Conservation (phyloP, 64 coral and sea anemone genomes). For the Porites australiensis region DNA sequence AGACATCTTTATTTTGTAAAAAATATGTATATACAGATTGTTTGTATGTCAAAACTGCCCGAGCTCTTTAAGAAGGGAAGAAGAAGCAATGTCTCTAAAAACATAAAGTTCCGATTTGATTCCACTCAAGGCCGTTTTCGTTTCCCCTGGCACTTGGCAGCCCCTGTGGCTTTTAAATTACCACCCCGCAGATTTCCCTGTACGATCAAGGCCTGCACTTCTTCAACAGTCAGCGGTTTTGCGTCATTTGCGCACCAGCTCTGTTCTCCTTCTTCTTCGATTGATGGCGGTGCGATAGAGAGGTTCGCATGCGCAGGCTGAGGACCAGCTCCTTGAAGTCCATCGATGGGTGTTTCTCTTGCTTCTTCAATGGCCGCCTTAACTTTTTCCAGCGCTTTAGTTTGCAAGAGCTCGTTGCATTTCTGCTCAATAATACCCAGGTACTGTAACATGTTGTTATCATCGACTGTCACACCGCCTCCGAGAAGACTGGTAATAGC, state of each 20-base stretch:
- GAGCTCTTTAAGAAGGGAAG: too few species aligned
- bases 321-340: slow-evolving; percentile 75
- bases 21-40: too few species aligned
- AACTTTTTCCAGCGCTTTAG: slow-evolving; percentile 67
- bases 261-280: slow-evolving; percentile 79
- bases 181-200: slow-evolving; percentile 46
- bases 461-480: slow-evolving; percentile 67
- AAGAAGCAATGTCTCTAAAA: too few species aligned
- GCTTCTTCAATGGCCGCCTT: slow-evolving; percentile 52
- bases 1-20: too few species aligned
- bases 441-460: slow-evolving; percentile 92
- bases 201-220: slow-evolving; percentile 63
- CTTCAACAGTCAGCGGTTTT: slow-evolving; percentile 88
- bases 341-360: slow-evolving; percentile 41
- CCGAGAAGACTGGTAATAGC: slow-evolving; percentile 87
- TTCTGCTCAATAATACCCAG: slow-evolving; percentile 96
- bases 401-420: slow-evolving; percentile 87
- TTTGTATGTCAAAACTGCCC: too few species aligned
- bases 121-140: background rate
- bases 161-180: slow-evolving; percentile 4
- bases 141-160: slow-evolving; percentile 18
- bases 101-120: too few species aligned
- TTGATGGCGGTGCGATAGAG: slow-evolving; percentile 74
- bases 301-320: slow-evolving; percentile 58
- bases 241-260: slow-evolving; percentile 25